Evolutionary conservation across 2,888 invertebrate species (phyloP), one percentile per base, ranked within the genome.

Genomic region (Dasysyrphus tricinctus): DNA sequence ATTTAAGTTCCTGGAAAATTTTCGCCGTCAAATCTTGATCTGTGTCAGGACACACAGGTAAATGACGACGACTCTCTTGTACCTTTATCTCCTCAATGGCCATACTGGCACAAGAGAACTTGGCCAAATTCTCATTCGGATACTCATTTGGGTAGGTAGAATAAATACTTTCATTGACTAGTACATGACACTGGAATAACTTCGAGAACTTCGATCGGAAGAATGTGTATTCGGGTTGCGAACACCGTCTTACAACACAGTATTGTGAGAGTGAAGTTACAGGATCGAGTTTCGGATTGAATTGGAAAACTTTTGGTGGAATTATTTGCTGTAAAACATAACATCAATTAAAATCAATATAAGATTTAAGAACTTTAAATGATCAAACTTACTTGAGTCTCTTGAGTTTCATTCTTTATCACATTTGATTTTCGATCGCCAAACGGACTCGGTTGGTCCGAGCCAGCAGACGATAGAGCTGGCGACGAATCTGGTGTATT

Each of bases 61-160:
- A 88, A 12, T 89, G 89, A 1, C 89, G 88, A 12, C 90, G 88
- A 59, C 89, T 86, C 69, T 91, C 90, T 32, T 89, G 82, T n/a
- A 90, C 76, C 14, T 90, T 89, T 4, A 91, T 88, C 76, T 91
- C 90, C 44, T 92, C 89, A 32, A 92, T 89, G 0, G 93, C 92
- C 37, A 90, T 87, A 29, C 88, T 83, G 0, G 92, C 90, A 44
- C 91, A 90, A 5, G 90, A 89, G n/a, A 89, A 89, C 81, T 89
- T 89, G 2, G 92, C 92, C 24, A 89, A 85, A 59, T 72, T 73
- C 70, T 90, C 90, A 29, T 89, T 90, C 4, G 84, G 49, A 88
- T 90, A 91, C 74, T 91, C 91, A 61, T 91, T 88, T 0, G 92
- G 92, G 82, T 92, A 92, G 32, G 91, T 92, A 9, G 91, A 90